Base-by-base conservation (phyloP, 2,888 invertebrate genomes). In the Synanthedon andrenaeformis region DNA sequence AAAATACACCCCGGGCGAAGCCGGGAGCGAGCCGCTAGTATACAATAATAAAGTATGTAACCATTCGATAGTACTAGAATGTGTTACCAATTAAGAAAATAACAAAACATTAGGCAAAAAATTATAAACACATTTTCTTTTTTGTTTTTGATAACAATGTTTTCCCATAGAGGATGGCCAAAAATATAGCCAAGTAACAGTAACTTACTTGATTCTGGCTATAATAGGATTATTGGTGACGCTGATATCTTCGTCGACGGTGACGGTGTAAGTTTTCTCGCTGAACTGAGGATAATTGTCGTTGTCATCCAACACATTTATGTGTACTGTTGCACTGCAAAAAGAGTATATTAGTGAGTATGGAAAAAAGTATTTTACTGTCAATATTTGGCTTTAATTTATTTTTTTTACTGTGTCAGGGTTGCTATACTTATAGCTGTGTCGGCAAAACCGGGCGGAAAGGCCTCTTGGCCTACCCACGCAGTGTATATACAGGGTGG, bases 201-300 rank as follows among this genome's bases (percentile, higher is more conserved):
- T 23, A 23, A 70, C 82, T 69, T 65, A 87, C 87, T 86, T 86
- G 61, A 87, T 86, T 60, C 76, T 76, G 1, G 84, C 82, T 41
- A 99, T 91, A 1, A 96, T 91, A 1, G 97, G 97, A 72, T 93
- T 94, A 53, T 92, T 92, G 6, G 92, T 91, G 61, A 94, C 94
- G 76, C 94, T 94, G 62, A 96, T 91, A 78, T 98, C 96, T 79
- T 99, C 99, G 3, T 94, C 92, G 0, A 96, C 92, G 51, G 92
- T 91, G 0, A 96, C 94, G 0, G 94, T 93, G 78, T 97, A 97
- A 0, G 96, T 94, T 61, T 95, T 90, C 77, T 96, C 95, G 52
- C 93, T 93, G 79, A 97, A 97, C 76, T 97, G 96, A 0, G 97
- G 97, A 76, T 96, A 96, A 76, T 97, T 97, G 81, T 97, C 97